Conservation (phyloP, 1,140 invertebrate species). For the Drosophila funebris region DNA sequence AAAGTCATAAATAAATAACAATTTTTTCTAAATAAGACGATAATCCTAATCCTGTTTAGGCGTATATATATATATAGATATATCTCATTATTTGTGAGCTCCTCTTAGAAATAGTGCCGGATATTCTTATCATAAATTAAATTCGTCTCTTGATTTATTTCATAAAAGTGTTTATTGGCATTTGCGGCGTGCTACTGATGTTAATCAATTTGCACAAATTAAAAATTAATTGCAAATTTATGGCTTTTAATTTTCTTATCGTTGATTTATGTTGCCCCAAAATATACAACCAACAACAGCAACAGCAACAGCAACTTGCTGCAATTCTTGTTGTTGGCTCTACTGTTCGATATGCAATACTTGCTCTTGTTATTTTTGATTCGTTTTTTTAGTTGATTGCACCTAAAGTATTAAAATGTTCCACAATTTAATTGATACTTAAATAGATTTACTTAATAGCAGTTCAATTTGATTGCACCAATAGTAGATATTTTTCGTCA, state of each 20-base stretch:
- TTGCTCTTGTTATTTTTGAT: neutral
- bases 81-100: neutral
- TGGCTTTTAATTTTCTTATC: slow-evolving; percentile 81
- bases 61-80: neutral
- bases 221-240: slow-evolving; percentile 83
- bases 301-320: slow-evolving; percentile 8
- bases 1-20: too few species aligned
- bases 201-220: slow-evolving; percentile 80
- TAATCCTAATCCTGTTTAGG: neutral
- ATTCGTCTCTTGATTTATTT: slow-evolving; percentile 65
- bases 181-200: slow-evolving; percentile 64
- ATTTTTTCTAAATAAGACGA: too few species aligned
- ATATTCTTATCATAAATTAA: slow-evolving; percentile 21
- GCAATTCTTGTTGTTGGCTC: neutral
- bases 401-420: slow-evolving; percentile 63
- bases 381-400: slow-evolving; percentile 37
- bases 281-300: slow-evolving; percentile 8
- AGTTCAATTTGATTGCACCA: slow-evolving; percentile 31
- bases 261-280: slow-evolving; percentile 67
- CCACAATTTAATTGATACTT: slow-evolving; percentile 53
- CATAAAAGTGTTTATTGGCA: slow-evolving; percentile 57
- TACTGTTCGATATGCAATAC: neutral
- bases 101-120: neutral
- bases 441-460: slow-evolving; percentile 20
- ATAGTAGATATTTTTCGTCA: slow-evolving; percentile 53